Conservation (phyloP, 64 coral and sea anemone species). For the Montipora capricornis region DNA sequence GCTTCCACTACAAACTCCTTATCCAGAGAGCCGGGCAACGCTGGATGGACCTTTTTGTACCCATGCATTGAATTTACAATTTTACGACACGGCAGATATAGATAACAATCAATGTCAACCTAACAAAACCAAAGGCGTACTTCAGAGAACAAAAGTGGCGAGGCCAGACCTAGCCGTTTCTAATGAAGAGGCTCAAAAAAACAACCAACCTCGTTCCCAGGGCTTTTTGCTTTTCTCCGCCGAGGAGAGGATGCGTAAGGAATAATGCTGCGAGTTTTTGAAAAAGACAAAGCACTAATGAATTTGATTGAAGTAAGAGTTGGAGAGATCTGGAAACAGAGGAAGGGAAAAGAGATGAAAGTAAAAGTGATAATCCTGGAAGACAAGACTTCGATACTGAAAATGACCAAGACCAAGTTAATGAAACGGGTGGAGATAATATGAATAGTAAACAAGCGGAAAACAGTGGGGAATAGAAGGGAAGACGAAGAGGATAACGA, state of each 20-base stretch:
- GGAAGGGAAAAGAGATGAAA: not conserved
- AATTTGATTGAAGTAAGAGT: not conserved
- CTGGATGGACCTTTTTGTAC: not conserved
- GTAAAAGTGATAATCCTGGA: not conserved
- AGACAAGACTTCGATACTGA: not conserved
- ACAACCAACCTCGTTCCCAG: too few relatives aligned
- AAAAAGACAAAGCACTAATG: constrained; percentile 6
- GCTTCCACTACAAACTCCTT: not conserved
- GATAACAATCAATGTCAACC: too few relatives aligned
- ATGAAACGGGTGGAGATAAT: not conserved
- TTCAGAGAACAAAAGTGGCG: too few relatives aligned
- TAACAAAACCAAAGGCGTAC: too few relatives aligned
- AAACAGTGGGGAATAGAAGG: not conserved
- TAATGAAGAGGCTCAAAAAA: not conserved
- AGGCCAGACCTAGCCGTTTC: not conserved
- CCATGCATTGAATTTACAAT: too few relatives aligned
- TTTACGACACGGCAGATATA: too few relatives aligned
- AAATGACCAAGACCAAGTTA: not conserved
- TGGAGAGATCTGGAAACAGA: not conserved
- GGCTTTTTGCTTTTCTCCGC: too few relatives aligned
- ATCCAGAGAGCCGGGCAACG: constrained; percentile 7
- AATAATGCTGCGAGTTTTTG: not conserved
- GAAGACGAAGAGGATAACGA: not conserved
- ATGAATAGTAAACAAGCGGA: not conserved
- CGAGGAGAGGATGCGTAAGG: not conserved